Conservation (phyloP, 2,797 vertebrate species). For the Cheirogaleus major region DNA sequence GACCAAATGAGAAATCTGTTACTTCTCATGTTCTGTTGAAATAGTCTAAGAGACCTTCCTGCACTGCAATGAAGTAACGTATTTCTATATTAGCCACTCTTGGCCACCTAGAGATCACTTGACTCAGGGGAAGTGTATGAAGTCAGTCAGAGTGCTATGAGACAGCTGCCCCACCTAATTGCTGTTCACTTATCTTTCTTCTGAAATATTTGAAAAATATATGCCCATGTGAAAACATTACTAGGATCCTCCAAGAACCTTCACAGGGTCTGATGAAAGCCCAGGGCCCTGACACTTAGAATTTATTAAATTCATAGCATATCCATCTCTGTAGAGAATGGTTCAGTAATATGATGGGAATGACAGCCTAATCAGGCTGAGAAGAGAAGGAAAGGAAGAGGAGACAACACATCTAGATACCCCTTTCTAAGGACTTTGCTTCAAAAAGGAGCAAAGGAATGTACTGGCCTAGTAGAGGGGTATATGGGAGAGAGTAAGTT, state of each 20-base stretch:
- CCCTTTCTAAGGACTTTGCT: neutral
- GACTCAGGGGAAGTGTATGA: neutral
- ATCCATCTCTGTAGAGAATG: neutral
- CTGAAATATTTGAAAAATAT: neutral
- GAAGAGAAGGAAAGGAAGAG: neutral
- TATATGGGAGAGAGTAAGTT: neutral
- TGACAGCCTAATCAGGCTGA: neutral
- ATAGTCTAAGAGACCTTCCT: neutral
- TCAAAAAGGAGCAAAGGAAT: neutral
- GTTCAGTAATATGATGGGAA: neutral
- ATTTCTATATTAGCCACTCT: neutral
- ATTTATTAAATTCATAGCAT: neutral
- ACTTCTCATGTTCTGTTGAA: neutral
- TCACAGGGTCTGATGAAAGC: neutral
- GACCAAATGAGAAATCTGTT: neutral
- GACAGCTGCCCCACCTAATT: neutral
- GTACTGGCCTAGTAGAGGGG: neutral
- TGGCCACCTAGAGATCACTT: neutral
- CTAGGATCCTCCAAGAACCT: rapidly evolving
- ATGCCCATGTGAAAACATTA: neutral
- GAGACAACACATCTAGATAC: neutral
- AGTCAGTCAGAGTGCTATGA: neutral
- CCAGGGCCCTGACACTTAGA: neutral
- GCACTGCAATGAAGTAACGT: neutral
- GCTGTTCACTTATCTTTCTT: neutral